Conservation (phyloP, 1,140 invertebrate genomes). For the Rhagoletis pomonella region DNA sequence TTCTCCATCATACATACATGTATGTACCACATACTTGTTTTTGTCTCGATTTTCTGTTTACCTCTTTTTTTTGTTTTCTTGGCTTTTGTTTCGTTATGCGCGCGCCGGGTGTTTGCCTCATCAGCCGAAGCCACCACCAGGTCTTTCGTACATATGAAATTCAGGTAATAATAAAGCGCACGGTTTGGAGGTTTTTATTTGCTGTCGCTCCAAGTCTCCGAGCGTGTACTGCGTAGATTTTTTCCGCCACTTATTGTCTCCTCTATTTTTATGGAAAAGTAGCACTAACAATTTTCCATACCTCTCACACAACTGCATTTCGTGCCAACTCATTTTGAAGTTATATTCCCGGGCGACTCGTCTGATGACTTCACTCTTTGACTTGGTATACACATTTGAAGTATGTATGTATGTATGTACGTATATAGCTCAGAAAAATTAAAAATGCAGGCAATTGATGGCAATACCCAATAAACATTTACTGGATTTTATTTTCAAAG, state of each 20-base stretch:
- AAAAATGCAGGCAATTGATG: too few species aligned
- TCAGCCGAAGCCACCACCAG: background rate
- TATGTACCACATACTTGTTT: too few species aligned
- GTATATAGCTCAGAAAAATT: too few species aligned
- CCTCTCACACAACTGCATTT: background rate
- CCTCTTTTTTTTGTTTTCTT: background rate
- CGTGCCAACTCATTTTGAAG: background rate
- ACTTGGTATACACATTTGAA: background rate
- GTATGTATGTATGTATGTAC: too few species aligned
- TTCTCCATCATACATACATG: background rate
- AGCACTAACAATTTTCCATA: slow-evolving; percentile 17
- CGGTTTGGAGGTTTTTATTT: background rate
- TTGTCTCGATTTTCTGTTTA: slow-evolving; percentile 39
- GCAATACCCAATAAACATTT: too few species aligned
- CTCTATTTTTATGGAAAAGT: background rate
- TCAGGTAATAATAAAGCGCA: slow-evolving; percentile 19
- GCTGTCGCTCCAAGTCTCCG: slow-evolving; percentile 11
- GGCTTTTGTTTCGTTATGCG: slow-evolving; percentile 30
- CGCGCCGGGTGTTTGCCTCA: background rate
- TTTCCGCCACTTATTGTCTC: too few species aligned
- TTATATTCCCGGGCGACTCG: background rate
- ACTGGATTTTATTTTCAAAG: too few species aligned
- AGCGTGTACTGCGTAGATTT: background rate
- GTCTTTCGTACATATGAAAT: background rate
- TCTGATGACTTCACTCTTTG: background rate